Conservation (phyloP, 2,113 vertebrate genomes). For the Aptenodytes patagonicus region DNA sequence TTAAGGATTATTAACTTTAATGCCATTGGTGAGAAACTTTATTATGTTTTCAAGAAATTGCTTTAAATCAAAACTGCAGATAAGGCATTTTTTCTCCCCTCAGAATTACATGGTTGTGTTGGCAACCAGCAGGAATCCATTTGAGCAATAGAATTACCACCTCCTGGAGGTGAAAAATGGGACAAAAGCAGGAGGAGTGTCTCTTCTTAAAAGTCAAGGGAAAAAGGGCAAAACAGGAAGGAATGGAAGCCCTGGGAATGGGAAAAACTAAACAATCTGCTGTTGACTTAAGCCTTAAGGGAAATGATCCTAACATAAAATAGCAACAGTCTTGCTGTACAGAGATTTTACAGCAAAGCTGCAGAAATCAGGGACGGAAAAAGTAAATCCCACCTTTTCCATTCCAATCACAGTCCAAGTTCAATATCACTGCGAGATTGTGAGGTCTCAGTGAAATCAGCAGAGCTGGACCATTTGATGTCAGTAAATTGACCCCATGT, state of each 20-base stretch:
- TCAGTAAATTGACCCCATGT: not conserved
- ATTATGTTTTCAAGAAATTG: constrained; percentile 66
- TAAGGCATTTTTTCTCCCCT: constrained; percentile 65
- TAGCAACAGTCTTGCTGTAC: not conserved
- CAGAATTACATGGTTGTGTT: constrained; percentile 67
- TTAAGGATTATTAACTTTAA: constrained; percentile 68
- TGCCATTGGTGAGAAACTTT: constrained; percentile 56
- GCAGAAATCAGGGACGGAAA: not conserved
- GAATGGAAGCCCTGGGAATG: not conserved
- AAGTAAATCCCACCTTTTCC: not conserved
- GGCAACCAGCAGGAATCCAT: constrained; percentile 68
- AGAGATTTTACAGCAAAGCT: not conserved
- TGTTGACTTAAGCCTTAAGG: not conserved
- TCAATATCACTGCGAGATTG: not conserved
- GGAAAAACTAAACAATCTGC: not conserved
- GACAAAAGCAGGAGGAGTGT: constrained; percentile 58
- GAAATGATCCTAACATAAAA: not conserved
- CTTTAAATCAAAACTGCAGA: constrained; percentile 62
- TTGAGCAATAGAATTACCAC: constrained; percentile 70
- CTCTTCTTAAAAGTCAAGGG: constrained; percentile 53
- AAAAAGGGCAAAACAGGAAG: constrained; percentile 54
- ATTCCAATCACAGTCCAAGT: not conserved
- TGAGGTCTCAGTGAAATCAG: not conserved
- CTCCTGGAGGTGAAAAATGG: constrained; percentile 72
- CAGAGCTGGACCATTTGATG: not conserved